phyloP scores from a whole-genome alignment of 2,113 vertebrate genomes.

The Amphiprion ocellaris region DNA sequence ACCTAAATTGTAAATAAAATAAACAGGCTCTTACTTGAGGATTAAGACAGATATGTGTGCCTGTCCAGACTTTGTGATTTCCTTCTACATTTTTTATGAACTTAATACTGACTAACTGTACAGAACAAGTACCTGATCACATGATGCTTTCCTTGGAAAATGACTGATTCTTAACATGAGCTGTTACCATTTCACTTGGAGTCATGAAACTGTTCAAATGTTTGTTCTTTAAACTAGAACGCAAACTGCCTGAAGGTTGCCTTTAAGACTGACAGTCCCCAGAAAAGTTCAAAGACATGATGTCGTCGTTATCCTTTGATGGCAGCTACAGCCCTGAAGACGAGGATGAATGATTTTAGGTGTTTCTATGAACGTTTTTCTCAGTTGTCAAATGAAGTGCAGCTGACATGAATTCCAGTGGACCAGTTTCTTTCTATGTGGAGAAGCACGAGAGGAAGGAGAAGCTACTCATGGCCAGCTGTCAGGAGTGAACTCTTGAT shows the following conservation, averaged over 20 bases:
- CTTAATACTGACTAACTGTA: too few species aligned
- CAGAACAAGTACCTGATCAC: too few species aligned
- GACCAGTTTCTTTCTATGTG: too few species aligned
- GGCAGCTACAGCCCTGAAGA: background rate
- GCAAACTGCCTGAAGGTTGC: background rate
- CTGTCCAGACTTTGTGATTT: background rate
- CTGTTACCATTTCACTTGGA: background rate
- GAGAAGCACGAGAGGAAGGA: too few species aligned
- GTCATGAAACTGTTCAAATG: background rate
- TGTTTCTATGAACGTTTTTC: too few species aligned
- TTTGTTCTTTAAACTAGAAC: background rate
- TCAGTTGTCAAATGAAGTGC: background rate
- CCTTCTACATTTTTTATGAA: conserved; percentile 11
- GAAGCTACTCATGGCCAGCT: too few species aligned
- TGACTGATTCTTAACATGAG: too few species aligned
- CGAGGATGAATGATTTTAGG: background rate
- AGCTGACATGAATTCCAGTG: too few species aligned
- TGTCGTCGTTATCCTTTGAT: background rate
- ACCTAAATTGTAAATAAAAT: too few species aligned
- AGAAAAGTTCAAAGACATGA: background rate
- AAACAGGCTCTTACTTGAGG: background rate
- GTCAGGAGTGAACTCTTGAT: too few species aligned
- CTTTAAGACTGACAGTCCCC: background rate
- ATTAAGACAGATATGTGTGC: background rate
- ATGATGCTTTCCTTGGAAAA: too few species aligned